phyloP scores from a whole-genome alignment of 2,888 invertebrate species.

The Ecdyonurus torrentis region DNA sequence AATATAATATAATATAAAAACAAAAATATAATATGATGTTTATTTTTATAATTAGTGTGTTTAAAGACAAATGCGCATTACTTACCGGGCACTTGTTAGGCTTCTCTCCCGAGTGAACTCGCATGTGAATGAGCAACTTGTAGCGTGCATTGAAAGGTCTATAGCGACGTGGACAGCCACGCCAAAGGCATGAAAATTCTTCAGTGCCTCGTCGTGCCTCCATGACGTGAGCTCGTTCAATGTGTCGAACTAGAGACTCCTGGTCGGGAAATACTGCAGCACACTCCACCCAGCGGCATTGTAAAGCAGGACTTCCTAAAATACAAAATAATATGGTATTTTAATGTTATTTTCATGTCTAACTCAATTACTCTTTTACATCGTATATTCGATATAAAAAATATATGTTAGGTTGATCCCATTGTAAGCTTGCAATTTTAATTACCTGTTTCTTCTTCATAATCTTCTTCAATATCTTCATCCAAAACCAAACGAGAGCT shows the following conservation, averaged over 20 bases:
- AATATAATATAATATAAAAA: no score
- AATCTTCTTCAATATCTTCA: not conserved
- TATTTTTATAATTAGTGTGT: no score
- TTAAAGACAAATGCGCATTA: slow-evolving; percentile 19
- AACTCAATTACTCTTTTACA: no score
- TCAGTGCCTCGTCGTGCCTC: slow-evolving; percentile 33
- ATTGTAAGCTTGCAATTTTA: no score
- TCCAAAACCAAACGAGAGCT: not conserved
- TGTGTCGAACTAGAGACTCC: slow-evolving; percentile 61
- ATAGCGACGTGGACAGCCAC: slow-evolving; percentile 71
- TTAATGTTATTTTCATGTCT: no score
- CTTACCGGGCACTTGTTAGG: slow-evolving; percentile 95
- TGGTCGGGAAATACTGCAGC: slow-evolving; percentile 63
- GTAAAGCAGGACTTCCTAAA: slow-evolving; percentile 10
- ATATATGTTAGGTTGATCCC: not conserved
- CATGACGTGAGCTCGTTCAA: slow-evolving; percentile 77
- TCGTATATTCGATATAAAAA: no score
- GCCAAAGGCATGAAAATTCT: slow-evolving; percentile 88
- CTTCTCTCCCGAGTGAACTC: slow-evolving; percentile 95
- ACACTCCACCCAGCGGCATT: slow-evolving; percentile 79
- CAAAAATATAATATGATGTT: no score
- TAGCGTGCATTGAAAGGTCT: slow-evolving; percentile 96
- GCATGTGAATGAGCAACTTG: slow-evolving; percentile 91
- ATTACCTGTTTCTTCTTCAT: not conserved
- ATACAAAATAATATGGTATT: no score